These are phyloP conservation scores for Drosophila ambigua DNA, from an alignment of 1,140 invertebrate species.

Conservation along the genomic window DNA sequence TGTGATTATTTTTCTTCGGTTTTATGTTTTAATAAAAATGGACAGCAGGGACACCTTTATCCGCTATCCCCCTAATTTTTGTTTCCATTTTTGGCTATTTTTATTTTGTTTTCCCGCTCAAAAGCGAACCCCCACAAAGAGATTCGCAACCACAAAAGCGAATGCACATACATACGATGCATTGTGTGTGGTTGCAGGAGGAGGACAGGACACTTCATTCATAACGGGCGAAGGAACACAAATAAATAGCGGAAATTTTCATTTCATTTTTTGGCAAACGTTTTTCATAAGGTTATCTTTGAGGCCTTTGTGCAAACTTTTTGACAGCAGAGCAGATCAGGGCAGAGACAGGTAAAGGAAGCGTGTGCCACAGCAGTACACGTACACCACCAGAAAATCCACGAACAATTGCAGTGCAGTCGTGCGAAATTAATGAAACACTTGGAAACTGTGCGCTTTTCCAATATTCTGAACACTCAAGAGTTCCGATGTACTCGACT, in stretches of 20 bases:
- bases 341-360: conserved; percentile 44
- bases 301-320: conserved; percentile 38
- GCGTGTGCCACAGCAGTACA: conserved; percentile 25
- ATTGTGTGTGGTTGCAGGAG: conserved; percentile 4
- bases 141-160: conserved; percentile 32
- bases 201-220: conserved; percentile 57
- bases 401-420: conserved; percentile 39
- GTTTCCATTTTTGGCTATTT: conserved; percentile 20
- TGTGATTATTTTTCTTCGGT: no score
- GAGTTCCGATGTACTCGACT: conserved; percentile 24
- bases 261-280: conserved; percentile 45
- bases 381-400: background rate
- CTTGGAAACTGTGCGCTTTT: conserved; percentile 69
- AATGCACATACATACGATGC: background rate
- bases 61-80: conserved; percentile 23
- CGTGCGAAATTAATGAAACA: conserved; percentile 60
- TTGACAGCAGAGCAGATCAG: conserved; percentile 23
- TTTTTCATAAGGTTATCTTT: conserved; percentile 43
- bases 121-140: conserved; percentile 22
- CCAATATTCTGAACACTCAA: conserved; percentile 58
- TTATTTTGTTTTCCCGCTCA: background rate
- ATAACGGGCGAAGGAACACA: conserved; percentile 52
- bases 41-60: no score
- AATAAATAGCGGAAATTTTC: conserved; percentile 51
- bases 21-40: no score